Base-by-base conservation (phyloP, 2,888 invertebrate species). In the Dilophus febrilis region DNA sequence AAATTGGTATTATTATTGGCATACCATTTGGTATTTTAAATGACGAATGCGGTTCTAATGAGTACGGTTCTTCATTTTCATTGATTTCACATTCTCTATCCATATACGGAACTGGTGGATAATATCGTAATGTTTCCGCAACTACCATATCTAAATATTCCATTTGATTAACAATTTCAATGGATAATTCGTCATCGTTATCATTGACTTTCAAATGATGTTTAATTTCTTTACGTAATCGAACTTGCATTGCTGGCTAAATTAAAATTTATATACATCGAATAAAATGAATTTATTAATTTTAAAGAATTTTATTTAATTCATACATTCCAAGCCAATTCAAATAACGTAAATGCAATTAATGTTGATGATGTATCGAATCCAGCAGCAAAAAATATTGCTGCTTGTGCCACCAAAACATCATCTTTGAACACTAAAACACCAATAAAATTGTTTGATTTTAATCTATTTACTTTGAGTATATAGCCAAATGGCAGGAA, bases 111-210 rank as follows among this genome's bases (percentile, higher is more conserved):
- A 61, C 34, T 1, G 57, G 51, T 1, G 64, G 63, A 49, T 64
- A 64, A 35, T 61, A 44, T 3, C 64, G 53, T 28, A 63, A 44
- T 10, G 53, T 53, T 45, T 64, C 63, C 28, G 17, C 10, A 3
- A 34, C 34, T 52, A 58, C 63, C 61, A 60, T 63, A 41, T 66
- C 61, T 47, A 68, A 50, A 45, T 65, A 67, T 22, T 56, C 51
- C 57, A 68, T 51, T 5, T 61, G 56, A 3, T 55, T 53, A 11
- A 68, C 49, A 17, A 59, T 45, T 14, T 63, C 51, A 39, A 64
- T 62, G 1, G 58, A 62, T 0, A 67, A 43, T 32, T 22, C 22
- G 0, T 62, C 63, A 0, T 34, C 19, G 1, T 62, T 63, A 0
- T 52, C 53, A 39, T 57, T 53, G n/a, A 51, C 49, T 4, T 49